A percentile compares a stretch with the other conserved stretches of the same genome.
These are phyloP conservation scores for Lacanobia oleracea DNA, from an alignment of 2,888 invertebrate genomes.

Conservation along the genomic window DNA sequence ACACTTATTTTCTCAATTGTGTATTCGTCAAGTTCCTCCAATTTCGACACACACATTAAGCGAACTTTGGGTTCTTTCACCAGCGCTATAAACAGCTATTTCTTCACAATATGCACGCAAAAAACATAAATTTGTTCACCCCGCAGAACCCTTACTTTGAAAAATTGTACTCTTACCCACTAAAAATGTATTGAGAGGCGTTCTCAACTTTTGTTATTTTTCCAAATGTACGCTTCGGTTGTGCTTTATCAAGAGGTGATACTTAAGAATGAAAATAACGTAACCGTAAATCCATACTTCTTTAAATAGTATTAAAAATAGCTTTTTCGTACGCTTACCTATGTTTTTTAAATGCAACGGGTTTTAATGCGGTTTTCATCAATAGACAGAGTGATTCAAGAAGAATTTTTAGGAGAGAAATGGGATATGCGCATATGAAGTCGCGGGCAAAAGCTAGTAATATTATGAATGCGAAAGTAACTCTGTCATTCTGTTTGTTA, in stretches of 20 bases:
- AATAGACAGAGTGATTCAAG: too few relatives aligned
- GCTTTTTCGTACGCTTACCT: too few relatives aligned
- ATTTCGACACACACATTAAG: background rate
- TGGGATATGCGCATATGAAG: too few relatives aligned
- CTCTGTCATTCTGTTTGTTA: too few relatives aligned
- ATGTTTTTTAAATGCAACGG: too few relatives aligned
- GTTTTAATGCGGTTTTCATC: too few relatives aligned
- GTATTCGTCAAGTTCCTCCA: background rate
- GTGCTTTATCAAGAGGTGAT: background rate
- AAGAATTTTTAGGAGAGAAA: too few relatives aligned
- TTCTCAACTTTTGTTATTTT: background rate
- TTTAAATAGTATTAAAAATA: too few relatives aligned
- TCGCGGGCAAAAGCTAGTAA: too few relatives aligned
- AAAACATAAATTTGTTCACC: conserved; percentile 45
- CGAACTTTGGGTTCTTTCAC: conserved; percentile 13
- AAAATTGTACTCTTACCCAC: conserved; percentile 34
- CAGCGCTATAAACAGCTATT: conserved; percentile 27
- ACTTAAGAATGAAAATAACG: background rate
- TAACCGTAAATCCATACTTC: too few relatives aligned
- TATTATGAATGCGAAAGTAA: too few relatives aligned
- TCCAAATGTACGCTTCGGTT: background rate
- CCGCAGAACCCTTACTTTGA: conserved; percentile 36
- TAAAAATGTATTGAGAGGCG: conserved; percentile 12
- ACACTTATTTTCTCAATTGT: background rate
- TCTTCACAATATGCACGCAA: conserved; percentile 40